phyloP scores from a whole-genome alignment of 2,113 vertebrate genomes.

The Tiliqua scincoides region DNA sequence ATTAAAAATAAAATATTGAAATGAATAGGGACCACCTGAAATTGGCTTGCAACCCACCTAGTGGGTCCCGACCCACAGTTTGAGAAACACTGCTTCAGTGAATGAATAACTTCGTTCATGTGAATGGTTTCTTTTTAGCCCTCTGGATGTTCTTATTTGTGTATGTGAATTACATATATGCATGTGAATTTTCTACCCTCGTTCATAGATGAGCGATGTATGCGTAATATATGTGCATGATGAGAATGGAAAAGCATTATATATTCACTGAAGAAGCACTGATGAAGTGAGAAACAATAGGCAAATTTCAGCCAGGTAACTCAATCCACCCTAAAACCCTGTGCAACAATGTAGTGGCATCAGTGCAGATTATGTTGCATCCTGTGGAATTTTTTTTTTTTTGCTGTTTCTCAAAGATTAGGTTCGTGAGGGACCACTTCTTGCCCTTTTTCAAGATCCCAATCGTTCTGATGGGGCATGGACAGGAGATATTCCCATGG shows the following conservation, averaged over 20 bases:
- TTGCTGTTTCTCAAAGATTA: too few relatives aligned
- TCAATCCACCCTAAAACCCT: too few relatives aligned
- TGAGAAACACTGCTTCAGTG: too few relatives aligned
- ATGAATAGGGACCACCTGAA: too few relatives aligned
- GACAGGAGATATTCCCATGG: not conserved
- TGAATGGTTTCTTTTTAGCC: not conserved
- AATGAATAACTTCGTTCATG: conserved; percentile 40
- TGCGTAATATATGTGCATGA: too few relatives aligned
- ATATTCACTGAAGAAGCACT: not conserved
- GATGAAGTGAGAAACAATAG: not conserved
- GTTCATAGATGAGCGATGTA: not conserved
- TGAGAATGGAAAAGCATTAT: not conserved
- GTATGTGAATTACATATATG: conserved; percentile 31
- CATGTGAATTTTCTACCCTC: not conserved
- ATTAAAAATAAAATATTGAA: too few relatives aligned
- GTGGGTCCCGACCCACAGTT: too few relatives aligned
- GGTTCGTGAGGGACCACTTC: not conserved
- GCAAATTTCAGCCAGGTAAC: not conserved
- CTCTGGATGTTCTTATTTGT: not conserved
- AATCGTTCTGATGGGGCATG: not conserved
- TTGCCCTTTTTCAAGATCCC: not conserved
- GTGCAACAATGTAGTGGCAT: too few relatives aligned
- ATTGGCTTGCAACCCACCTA: too few relatives aligned
- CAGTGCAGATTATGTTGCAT: not conserved
- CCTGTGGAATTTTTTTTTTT: too few relatives aligned